These are phyloP conservation scores for Smittia aterrima DNA, from an alignment of 2,888 invertebrate genomes.

Conservation along the genomic window DNA sequence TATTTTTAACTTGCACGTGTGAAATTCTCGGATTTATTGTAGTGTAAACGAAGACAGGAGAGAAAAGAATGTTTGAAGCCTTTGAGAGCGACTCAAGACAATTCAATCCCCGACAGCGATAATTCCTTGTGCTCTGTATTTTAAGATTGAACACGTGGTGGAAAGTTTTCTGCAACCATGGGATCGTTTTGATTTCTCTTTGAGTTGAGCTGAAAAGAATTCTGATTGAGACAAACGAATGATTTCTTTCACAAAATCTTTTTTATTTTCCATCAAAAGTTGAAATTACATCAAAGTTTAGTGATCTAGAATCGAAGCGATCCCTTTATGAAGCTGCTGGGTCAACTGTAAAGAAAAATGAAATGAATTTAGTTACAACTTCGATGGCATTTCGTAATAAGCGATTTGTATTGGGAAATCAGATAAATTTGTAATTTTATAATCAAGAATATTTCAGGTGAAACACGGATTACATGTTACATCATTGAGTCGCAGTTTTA, in stretches of 20 bases:
- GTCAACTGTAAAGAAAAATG: too few species aligned
- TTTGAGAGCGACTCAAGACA: not conserved
- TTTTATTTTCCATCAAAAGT: too few species aligned
- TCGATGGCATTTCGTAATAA: too few species aligned
- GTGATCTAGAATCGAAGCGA: too few species aligned
- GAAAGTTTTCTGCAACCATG: too few species aligned
- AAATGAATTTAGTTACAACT: too few species aligned
- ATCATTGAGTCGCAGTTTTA: not conserved
- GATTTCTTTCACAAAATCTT: too few species aligned
- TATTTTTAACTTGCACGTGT: constrained; percentile 11
- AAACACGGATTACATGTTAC: constrained; percentile 11
- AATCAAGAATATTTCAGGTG: constrained; percentile 19
- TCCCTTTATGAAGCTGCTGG: too few species aligned
- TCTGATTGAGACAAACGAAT: too few species aligned
- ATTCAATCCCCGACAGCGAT: not conserved
- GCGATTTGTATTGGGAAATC: not conserved
- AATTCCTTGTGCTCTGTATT: not conserved
- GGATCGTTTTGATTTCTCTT: too few species aligned
- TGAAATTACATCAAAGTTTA: too few species aligned
- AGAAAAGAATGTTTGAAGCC: not conserved
- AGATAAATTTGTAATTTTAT: constrained; percentile 1
- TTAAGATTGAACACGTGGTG: not conserved
- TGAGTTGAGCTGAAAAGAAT: too few species aligned
- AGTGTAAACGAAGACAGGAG: not conserved
- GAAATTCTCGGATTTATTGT: constrained; percentile 6